Conservation (phyloP, 2,113 vertebrate species). For the Oceanites oceanicus region DNA sequence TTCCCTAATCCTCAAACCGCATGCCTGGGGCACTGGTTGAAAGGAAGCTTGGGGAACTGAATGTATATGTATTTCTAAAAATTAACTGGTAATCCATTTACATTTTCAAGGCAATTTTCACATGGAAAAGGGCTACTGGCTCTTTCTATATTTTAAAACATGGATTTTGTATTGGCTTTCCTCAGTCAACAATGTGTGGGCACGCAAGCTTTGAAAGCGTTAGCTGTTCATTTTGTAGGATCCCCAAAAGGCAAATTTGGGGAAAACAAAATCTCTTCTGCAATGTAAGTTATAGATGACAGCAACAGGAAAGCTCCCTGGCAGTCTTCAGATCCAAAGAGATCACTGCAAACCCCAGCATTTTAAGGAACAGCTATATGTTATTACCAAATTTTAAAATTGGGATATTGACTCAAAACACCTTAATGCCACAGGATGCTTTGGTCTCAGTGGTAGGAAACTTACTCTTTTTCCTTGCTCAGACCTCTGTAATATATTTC, state of each 20-base stretch:
- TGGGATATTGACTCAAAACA: not conserved
- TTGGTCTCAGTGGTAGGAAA: not conserved
- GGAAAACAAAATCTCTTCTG: not conserved
- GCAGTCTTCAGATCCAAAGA: not conserved
- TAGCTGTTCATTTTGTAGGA: not conserved
- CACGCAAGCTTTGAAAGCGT: not conserved
- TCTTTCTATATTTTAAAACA: not conserved
- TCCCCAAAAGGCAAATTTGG: not conserved
- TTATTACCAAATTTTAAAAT: not conserved
- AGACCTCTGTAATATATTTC: not conserved
- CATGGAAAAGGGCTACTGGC: not conserved
- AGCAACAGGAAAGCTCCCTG: not conserved
- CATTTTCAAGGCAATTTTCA: not conserved
- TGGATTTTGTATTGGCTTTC: not conserved
- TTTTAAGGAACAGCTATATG: not conserved
- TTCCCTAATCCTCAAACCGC: not conserved
- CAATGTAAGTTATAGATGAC: not conserved
- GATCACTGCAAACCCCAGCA: not conserved
- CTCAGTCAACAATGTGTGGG: not conserved
- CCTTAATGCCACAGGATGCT: fast-evolving
- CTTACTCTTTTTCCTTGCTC: not conserved
- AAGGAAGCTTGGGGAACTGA: not conserved
- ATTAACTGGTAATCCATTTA: not conserved
- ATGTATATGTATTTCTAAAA: not conserved
- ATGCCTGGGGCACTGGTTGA: not conserved